These are phyloP conservation scores for Eupeodes corollae DNA, from an alignment of 1,140 invertebrate genomes.

Conservation along the genomic window DNA sequence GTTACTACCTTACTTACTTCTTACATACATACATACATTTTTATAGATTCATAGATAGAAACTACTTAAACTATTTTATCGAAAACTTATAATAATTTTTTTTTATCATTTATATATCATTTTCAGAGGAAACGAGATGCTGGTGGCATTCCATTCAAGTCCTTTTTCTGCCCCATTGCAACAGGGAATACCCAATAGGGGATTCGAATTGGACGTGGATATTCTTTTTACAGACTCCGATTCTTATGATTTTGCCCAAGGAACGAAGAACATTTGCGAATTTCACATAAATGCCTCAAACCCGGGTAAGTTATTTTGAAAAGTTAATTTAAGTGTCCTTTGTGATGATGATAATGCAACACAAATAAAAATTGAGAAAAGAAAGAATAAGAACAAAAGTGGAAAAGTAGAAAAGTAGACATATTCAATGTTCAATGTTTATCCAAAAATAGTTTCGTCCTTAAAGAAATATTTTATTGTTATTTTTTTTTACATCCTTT, in stretches of 20 bases:
- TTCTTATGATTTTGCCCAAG: slow-evolving; percentile 54
- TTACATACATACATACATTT: background rate
- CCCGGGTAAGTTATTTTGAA: slow-evolving; percentile 32
- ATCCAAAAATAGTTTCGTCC: no score
- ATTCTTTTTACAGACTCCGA: slow-evolving; percentile 79
- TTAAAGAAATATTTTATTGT: no score
- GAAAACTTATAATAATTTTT: background rate
- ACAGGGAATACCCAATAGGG: slow-evolving; percentile 51
- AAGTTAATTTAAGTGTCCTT: no score
- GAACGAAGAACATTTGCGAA: slow-evolving; percentile 48
- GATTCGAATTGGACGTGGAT: slow-evolving; percentile 72
- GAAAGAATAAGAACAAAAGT: no score
- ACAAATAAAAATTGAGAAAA: no score
- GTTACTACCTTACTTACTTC: background rate
- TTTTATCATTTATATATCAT: slow-evolving; percentile 6
- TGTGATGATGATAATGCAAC: no score
- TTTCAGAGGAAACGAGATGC: slow-evolving; percentile 61
- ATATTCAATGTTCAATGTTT: no score
- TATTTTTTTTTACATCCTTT: no score
- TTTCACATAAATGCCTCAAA: slow-evolving; percentile 58
- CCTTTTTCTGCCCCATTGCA: slow-evolving; percentile 61
- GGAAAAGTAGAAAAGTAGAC: no score
- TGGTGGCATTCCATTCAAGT: slow-evolving; percentile 75
- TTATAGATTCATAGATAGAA: no score
- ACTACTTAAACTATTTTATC: background rate